phyloP scores from a whole-genome alignment of 2,113 vertebrate species.

The Sialia sialis region DNA sequence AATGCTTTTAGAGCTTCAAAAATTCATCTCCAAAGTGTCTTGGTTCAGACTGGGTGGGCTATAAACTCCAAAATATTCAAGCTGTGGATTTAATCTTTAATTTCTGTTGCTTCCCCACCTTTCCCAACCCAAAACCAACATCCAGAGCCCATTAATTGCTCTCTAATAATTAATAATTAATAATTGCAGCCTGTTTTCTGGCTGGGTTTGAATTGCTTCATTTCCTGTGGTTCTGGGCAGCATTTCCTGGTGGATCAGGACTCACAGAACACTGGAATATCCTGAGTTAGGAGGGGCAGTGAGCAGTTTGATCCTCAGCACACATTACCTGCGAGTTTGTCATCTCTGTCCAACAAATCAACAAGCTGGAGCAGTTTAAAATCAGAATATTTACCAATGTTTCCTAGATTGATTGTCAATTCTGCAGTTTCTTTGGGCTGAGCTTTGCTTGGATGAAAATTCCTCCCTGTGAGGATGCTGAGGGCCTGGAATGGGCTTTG shows the following conservation, averaged over 20 bases:
- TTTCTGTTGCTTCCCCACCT: not conserved
- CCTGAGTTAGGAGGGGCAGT: not conserved
- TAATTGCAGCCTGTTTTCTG: not conserved
- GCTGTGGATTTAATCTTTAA: accelerated
- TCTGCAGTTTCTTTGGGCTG: accelerated
- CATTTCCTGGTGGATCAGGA: not conserved
- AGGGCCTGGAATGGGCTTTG: too few relatives aligned
- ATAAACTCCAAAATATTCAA: not conserved
- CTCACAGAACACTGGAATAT: not conserved
- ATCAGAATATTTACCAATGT: not conserved
- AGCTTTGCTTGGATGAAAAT: not conserved
- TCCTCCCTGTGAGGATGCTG: too few relatives aligned
- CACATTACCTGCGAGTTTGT: accelerated
- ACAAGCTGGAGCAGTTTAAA: not conserved
- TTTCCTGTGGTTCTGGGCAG: not conserved
- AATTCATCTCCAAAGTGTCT: too few relatives aligned
- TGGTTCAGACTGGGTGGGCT: not conserved
- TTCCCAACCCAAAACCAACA: not conserved
- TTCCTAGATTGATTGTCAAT: not conserved
- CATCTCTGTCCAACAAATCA: not conserved
- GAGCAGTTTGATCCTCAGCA: not conserved
- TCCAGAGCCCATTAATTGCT: not conserved
- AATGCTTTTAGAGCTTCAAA: accelerated
- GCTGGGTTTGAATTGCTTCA: not conserved
- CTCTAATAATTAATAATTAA: not conserved